These are phyloP conservation scores for Beaufortia kweichowensis DNA, from an alignment of 2,113 vertebrate species.

Conservation along the genomic window DNA sequence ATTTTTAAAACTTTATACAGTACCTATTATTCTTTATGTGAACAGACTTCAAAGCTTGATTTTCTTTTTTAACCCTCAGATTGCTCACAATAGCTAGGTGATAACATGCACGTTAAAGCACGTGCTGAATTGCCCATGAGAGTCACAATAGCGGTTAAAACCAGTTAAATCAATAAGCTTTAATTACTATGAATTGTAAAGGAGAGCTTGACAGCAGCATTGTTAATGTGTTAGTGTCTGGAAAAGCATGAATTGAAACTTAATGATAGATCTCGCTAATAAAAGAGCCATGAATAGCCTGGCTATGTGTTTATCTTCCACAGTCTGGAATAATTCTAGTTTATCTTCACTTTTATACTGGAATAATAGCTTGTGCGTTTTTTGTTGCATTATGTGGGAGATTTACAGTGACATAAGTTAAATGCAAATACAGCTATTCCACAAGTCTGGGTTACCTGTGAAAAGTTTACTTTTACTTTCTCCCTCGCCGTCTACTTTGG, in stretches of 20 bases:
- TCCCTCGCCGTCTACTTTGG: no score
- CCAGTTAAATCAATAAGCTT: conserved; percentile 34
- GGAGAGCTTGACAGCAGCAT: conserved; percentile 18
- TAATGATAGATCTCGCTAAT: conserved; percentile 24
- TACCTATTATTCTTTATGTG: no score
- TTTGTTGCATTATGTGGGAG: conserved; percentile 15
- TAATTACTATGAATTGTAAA: conserved; percentile 35
- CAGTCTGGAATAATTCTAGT: no score
- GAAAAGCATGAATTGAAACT: conserved; percentile 1
- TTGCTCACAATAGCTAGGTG: conserved; percentile 6
- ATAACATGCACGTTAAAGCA: not conserved
- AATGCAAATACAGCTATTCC: conserved; percentile 22
- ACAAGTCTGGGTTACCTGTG: conserved; percentile 24
- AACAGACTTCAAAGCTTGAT: not conserved
- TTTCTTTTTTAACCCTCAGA: not conserved
- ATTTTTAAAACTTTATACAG: no score
- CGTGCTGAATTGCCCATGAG: not conserved
- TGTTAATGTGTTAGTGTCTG: conserved; percentile 26
- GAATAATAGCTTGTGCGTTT: conserved; percentile 26
- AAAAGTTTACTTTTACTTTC: not conserved
- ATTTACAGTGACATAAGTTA: not conserved
- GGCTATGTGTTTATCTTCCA: conserved; percentile 13
- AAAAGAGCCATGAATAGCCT: conserved; percentile 9
- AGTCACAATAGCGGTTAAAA: conserved; percentile 29
- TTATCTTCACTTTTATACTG: not conserved